Base-by-base conservation (phyloP, 2,888 invertebrate species). In the Dryomyza anilis region DNA sequence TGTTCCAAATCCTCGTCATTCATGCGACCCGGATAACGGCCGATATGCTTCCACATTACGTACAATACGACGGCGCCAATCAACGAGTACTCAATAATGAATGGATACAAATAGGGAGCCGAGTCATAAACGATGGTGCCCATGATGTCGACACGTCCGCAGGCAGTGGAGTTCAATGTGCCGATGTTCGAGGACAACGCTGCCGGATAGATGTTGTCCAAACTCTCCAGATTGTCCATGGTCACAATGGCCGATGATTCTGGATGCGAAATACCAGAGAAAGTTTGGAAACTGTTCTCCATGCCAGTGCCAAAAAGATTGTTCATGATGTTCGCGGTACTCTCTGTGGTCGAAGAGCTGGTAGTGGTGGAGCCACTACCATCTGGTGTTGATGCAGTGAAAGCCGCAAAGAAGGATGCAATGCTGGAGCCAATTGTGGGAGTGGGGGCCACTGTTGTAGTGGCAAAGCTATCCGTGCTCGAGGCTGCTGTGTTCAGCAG, bases 21-120 rank as follows among this genome's bases (percentile, higher is more conserved):
- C 72, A 89, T 85, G 72, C 88, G 88, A 52, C 91, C 91, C 58
- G 95, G 92, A 84, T 93, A 91, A 79, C 93, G 89, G 65, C 95
- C 95, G 82, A 95, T 95, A 80, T 94, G 94, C 80, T 93, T 92
- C 96, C 96, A 97, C 94, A 96, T 96, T 60, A 96, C 93, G 82
- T 95, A 96, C 76, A 96, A 91, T 45, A 97, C 96, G 59, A 96
- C 95, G 57, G 96, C 95, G 21, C 96, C 96, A 77, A 98, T 95
- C 70, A 97, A 85, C 69, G 96, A 95, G 85, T 97, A 97, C 81
- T 97, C 95, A 76, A 97, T 94, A 77, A 96, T 95, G 84, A 96
- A 96, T 1, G 97, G 97, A 84, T 94, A 98, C 58, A 97, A 86
- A 83, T 95, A 97, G 1, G 97, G 97, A 10, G 96, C 94, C 0